Evolutionary conservation across 2,797 vertebrate species (phyloP).

Genomic region (Threskiornis aethiopicus): DNA sequence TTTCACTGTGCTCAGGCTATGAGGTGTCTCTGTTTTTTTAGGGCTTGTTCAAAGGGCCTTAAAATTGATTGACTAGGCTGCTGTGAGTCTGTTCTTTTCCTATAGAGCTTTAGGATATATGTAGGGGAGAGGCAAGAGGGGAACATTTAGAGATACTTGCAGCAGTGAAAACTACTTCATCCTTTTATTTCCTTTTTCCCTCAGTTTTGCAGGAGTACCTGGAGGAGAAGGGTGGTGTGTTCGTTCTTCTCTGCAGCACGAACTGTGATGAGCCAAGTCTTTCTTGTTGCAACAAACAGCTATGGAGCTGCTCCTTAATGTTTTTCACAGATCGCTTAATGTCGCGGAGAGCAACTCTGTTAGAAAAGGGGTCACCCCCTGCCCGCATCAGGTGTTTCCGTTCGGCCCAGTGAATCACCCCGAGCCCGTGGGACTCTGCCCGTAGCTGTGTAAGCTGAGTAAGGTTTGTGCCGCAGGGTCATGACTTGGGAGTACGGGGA

Average conservation of each 20-base stretch:
- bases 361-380: not conserved
- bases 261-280: not conserved
- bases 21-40: not conserved
- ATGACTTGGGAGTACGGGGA: not conserved
- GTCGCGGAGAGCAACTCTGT: not conserved
- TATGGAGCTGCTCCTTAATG: not conserved
- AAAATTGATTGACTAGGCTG: not conserved
- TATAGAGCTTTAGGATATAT: not conserved
- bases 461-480: not conserved
- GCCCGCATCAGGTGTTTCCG: not conserved
- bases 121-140: not conserved
- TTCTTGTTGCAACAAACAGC: not conserved
- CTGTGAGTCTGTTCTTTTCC: not conserved
- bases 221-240: not conserved
- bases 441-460: not conserved
- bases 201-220: not conserved
- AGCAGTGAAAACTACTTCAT: not conserved
- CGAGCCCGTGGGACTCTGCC: rapidly evolving
- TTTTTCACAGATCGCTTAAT: not conserved
- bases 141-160: not conserved
- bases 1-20: not conserved
- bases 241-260: not conserved
- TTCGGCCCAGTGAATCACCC: not conserved
- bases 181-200: not conserved
- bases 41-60: not conserved